Percentiles rank a stretch among this genome's conserved stretches.
Conservation (phyloP, 2,797 vertebrate species). For the Alauda arvensis region DNA sequence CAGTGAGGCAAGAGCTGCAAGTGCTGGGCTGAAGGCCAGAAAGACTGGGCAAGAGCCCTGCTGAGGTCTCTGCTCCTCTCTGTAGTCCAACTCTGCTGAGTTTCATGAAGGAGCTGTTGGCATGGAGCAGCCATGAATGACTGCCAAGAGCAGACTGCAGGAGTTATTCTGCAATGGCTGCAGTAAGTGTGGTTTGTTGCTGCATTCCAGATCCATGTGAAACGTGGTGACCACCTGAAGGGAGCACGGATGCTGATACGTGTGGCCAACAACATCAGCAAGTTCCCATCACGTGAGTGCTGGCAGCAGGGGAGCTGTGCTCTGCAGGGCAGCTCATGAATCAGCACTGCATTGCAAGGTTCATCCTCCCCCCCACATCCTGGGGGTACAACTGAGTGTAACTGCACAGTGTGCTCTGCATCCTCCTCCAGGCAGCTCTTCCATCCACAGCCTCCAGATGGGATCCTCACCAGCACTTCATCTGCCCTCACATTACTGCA, state of each 20-base stretch:
- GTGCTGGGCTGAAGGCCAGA: background rate
- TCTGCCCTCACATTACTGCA: background rate
- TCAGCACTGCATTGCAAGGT: background rate
- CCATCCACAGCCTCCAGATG: fast-evolving
- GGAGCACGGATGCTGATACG: constrained; percentile 94
- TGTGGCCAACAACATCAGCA: constrained; percentile 97
- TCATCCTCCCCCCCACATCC: background rate
- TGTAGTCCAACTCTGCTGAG: background rate
- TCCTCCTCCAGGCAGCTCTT: no score
- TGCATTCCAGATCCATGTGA: constrained; percentile 85
- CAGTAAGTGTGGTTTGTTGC: background rate
- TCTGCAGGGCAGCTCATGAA: background rate
- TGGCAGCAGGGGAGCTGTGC: background rate
- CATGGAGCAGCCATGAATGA: background rate
- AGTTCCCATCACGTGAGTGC: constrained; percentile 92
- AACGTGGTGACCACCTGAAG: constrained; percentile 90
- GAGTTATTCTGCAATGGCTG: background rate
- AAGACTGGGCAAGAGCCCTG: background rate
- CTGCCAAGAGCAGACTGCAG: background rate
- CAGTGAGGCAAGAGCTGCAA: background rate
- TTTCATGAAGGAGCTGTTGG: background rate
- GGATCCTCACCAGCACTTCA: background rate
- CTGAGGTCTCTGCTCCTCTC: background rate
- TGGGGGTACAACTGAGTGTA: background rate
- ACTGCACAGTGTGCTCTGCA: background rate